Evolutionary conservation across 2,113 vertebrate genomes (phyloP).

Genomic region (Psophia crepitans): DNA sequence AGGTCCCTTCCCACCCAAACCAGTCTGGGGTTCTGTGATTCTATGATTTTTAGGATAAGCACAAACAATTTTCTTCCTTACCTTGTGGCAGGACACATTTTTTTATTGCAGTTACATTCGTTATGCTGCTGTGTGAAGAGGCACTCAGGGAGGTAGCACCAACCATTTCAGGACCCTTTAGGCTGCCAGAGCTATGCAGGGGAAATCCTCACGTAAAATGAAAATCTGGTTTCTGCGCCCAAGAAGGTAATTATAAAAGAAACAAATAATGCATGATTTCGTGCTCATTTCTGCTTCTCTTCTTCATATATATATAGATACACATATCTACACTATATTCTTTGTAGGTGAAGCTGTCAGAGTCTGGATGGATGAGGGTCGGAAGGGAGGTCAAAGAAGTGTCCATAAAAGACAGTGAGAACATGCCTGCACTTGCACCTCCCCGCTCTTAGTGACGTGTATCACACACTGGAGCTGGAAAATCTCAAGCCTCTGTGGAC

Average conservation of each 20-base stretch:
- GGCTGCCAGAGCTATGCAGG: neutral
- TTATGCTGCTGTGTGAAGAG: neutral
- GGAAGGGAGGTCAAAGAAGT: neutral
- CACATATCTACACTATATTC: too few species aligned
- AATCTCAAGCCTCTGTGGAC: neutral
- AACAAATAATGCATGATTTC: neutral
- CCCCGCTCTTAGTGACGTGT: neutral
- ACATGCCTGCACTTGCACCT: neutral
- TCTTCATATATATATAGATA: neutral
- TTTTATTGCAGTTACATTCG: neutral
- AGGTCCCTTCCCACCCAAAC: too few species aligned
- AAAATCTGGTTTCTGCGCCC: neutral
- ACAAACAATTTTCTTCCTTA: neutral
- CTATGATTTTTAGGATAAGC: neutral
- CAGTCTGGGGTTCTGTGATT: too few species aligned
- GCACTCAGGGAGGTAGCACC: fast-evolving
- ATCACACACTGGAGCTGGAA: neutral
- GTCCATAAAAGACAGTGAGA: neutral
- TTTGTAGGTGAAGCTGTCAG: neutral
- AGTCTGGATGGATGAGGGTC: neutral
- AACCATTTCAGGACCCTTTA: neutral
- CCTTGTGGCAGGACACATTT: neutral
- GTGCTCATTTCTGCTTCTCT: neutral
- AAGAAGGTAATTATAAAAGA: neutral
- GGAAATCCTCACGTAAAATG: neutral